Percentiles rank a stretch among this genome's conserved stretches.
These are phyloP conservation scores for Caenorhabditis sp. DNA, from an alignment of 2,888 invertebrate species.

Conservation along the genomic window DNA sequence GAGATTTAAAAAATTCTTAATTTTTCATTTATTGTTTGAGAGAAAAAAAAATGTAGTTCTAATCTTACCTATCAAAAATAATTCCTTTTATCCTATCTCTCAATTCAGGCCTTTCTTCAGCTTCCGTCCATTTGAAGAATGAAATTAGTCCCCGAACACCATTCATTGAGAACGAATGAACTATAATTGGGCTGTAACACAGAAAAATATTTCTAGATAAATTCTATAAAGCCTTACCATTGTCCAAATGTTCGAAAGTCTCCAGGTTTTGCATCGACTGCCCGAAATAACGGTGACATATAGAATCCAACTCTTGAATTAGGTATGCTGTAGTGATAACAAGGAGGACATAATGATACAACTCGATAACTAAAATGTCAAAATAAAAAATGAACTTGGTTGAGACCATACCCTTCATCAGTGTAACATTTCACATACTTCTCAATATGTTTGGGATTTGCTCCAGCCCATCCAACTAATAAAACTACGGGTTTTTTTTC, in stretches of 20 bases:
- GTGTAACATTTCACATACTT: constrained; percentile 54
- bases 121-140: constrained; percentile 53
- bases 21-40: too few relatives aligned
- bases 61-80: constrained; percentile 35
- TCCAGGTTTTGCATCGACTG: constrained; percentile 42
- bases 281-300: constrained; percentile 49
- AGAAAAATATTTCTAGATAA: too few relatives aligned
- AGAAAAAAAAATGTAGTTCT: too few relatives aligned
- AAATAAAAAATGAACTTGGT: neutral
- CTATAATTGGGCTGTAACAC: constrained; percentile 43
- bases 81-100: constrained; percentile 46
- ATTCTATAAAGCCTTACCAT: constrained; percentile 37
- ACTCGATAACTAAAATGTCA: constrained; percentile 32
- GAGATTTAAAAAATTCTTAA: too few relatives aligned
- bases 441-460: constrained; percentile 45
- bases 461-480: constrained; percentile 54
- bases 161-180: constrained; percentile 54
- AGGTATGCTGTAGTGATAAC: constrained; percentile 51
- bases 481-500: constrained; percentile 46
- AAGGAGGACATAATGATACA: constrained; percentile 40
- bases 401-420: constrained; percentile 32
- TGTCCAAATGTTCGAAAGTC: constrained; percentile 41
- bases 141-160: constrained; percentile 50
- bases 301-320: constrained; percentile 51
- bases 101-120: constrained; percentile 43